Evolutionary conservation across 2,797 vertebrate genomes (phyloP).

Genomic region (Notolepis coatsorum): DNA sequence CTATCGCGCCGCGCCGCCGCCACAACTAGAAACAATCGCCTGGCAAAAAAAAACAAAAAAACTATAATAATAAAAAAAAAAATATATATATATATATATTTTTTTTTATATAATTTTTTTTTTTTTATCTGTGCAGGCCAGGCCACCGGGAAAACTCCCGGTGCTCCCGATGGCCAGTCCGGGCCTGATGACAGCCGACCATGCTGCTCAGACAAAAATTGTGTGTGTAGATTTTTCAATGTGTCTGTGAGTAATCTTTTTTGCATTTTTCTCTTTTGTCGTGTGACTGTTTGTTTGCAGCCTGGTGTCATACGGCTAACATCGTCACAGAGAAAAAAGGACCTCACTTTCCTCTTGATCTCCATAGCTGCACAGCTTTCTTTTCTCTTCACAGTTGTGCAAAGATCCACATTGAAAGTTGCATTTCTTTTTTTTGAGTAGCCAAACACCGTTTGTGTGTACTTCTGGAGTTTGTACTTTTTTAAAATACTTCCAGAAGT

Average conservation of each 20-base stretch:
- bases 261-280: constrained; percentile 1
- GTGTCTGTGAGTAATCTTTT: constrained; percentile 1
- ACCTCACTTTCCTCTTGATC: background rate
- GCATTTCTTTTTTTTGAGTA: constrained; percentile 3
- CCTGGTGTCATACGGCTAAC: constrained; percentile 11
- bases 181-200: no score
- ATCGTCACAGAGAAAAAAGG: constrained; percentile 1
- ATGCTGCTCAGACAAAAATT: background rate
- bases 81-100: no score
- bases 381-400: background rate
- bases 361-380: no score
- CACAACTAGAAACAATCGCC: no score
- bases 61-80: no score
- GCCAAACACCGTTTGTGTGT: background rate
- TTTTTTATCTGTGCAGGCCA: no score
- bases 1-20: no score
- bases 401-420: background rate
- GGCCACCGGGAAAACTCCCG: no score
- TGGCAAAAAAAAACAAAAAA: no score
- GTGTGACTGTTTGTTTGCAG: background rate
- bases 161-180: no score
- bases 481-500: background rate
- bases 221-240: no score
- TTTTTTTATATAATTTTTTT: no score
- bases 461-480: background rate